These are phyloP conservation scores for Aegithalos caudatus DNA, from an alignment of 2,113 vertebrate species.

Conservation along the genomic window DNA sequence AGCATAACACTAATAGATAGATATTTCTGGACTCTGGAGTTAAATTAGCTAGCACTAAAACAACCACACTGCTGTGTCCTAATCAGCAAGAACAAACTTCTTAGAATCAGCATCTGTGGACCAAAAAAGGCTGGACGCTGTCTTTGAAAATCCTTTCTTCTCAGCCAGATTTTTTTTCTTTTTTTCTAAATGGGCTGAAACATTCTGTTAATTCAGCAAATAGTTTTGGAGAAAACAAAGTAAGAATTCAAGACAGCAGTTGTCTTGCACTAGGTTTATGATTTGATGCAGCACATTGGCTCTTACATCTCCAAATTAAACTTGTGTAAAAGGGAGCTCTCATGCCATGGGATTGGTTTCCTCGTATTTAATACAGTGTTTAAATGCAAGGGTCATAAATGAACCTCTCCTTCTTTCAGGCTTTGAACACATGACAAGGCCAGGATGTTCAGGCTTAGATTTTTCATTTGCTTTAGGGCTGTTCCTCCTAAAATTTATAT, in stretches of 20 bases:
- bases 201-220: slow-evolving; percentile 34
- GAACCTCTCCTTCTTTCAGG: not conserved
- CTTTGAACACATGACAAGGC: not conserved
- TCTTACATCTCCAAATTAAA: not conserved
- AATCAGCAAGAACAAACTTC: not conserved
- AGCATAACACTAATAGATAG: not conserved
- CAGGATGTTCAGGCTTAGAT: not conserved
- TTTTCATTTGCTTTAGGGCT: not conserved
- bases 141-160: not conserved
- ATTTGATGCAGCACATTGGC: not conserved
- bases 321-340: not conserved
- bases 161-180: not conserved
- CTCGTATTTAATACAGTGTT: not conserved
- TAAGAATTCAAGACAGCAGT: not conserved
- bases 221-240: slow-evolving; percentile 3
- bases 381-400: not conserved
- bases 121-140: not conserved
- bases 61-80: not conserved
- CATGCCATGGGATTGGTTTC: not conserved
- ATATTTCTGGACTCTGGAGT: not conserved
- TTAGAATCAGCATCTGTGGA: not conserved
- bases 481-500: not conserved
- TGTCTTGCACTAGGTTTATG: not conserved
- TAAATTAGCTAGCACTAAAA: slow-evolving; percentile 19
- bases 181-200: not conserved